Conservation (phyloP, 2,113 vertebrate species). For the Henicopernis longicauda region DNA sequence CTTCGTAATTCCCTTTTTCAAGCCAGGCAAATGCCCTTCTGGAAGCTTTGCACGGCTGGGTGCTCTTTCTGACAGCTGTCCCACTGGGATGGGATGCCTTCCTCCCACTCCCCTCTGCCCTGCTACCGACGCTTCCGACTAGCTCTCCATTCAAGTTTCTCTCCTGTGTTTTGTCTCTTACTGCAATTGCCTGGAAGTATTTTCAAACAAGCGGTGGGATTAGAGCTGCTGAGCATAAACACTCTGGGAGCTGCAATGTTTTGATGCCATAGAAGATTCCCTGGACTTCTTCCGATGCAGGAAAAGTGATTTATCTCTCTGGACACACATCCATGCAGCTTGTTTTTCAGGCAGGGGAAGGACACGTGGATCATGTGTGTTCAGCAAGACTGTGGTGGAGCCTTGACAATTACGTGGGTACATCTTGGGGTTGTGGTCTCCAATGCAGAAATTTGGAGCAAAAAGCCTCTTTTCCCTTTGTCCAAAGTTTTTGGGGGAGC, state of each 20-base stretch:
- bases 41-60: neutral
- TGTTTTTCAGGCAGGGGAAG: neutral
- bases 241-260: fast-evolving
- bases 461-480: neutral
- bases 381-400: neutral
- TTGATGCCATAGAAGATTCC: neutral
- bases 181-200: neutral
- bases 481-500: neutral
- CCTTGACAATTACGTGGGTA: fast-evolving
- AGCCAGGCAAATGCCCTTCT: neutral
- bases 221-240: neutral
- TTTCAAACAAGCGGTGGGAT: neutral
- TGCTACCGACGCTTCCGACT: fast-evolving
- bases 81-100: fast-evolving
- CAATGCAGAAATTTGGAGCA: neutral
- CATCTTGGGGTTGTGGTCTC: neutral
- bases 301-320: neutral
- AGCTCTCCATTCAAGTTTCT: neutral
- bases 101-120: neutral
- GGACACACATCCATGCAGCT: fast-evolving
- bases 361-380: fast-evolving
- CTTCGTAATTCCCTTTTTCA: neutral
- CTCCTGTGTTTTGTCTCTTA: neutral
- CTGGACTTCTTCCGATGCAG: neutral
- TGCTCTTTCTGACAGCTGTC: neutral